Base-by-base conservation (phyloP, 2,888 invertebrate genomes). In the Hirudinaria manillensis region DNA sequence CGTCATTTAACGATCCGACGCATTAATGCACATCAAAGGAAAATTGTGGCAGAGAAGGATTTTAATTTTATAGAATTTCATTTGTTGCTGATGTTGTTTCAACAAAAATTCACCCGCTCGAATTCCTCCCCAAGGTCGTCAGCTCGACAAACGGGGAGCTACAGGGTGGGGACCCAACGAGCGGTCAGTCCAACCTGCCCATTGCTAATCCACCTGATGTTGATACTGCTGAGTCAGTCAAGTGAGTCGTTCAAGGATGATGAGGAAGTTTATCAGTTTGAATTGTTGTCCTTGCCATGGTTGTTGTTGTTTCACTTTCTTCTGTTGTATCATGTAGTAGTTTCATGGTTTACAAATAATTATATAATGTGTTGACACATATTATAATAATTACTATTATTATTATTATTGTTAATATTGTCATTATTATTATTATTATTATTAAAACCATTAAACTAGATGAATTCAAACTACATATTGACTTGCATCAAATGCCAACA, bases 161-260 rank as follows among this genome's bases (percentile, higher is more conserved):
- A n/a, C 71, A 72, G 24, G 75, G 95, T 83, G 96, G 96, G 87
- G 96, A 96, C 88, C 94, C 94, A 38, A 94, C 93, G 75, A 95
- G 94, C 78, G 95, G 94, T 78, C 94, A 95, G 88, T 95, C 95
- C 87, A 95, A 95, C 88, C 94, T 95, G 83, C 96, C 96, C 80
- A 96, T 96, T 86, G 93, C 95, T 81, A 93, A 90, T 80, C 92
- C 92, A 86, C 91, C 91, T 85, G 96, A 96, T 88, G 92, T 94
- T 79, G 96, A 96, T 87, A 91, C 94, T 84, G 91, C 93, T 83
- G 95, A 96, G 88, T 96, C 97, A 90, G 96, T 78, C 34, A 80
- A 80, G 78, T 81, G 76, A 67, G 78, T 78, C n/a, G 24, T 27
- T 29, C 7, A 19, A 1, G 24, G 0, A 13, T 45, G 13, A 16